Conservation (phyloP, 1,140 invertebrate genomes). For the Drosophila malerkotliana region DNA sequence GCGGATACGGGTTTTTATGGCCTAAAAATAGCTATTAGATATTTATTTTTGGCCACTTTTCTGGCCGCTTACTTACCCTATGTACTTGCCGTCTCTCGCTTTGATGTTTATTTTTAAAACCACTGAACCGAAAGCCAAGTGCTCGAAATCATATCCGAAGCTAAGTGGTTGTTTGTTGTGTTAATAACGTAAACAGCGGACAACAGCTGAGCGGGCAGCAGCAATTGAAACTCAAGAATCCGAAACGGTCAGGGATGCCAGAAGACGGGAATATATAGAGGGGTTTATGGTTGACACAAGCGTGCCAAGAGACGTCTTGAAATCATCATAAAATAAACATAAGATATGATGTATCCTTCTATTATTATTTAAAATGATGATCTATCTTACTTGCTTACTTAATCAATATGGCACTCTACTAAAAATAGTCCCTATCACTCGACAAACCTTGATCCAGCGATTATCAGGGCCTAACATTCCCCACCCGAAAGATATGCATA, state of each 20-base stretch:
- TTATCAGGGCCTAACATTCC: constrained; percentile 5
- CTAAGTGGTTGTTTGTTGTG: constrained; percentile 72
- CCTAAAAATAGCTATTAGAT: constrained; percentile 67
- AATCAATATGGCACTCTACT: constrained; percentile 12
- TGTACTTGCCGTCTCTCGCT: constrained; percentile 35
- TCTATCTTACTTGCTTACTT: not conserved
- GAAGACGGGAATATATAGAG: not conserved
- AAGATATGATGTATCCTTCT: too few species aligned
- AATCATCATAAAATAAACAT: too few species aligned
- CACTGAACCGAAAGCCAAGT: constrained; percentile 30
- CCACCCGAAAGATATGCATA: not conserved
- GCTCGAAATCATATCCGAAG: constrained; percentile 54
- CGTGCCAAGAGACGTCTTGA: not conserved
- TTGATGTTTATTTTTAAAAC: constrained; percentile 69
- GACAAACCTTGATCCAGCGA: constrained; percentile 4
- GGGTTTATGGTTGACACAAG: not conserved
- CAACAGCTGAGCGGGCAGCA: constrained; percentile 14
- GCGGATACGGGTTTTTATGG: constrained; percentile 32
- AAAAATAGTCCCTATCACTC: not conserved
- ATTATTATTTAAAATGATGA: not conserved
- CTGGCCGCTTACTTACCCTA: constrained; percentile 17
- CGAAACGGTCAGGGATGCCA: constrained; percentile 15
- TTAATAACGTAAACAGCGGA: constrained; percentile 61
- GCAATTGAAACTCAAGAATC: constrained; percentile 22
- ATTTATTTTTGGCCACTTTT: constrained; percentile 63